Percentiles rank a stretch among this genome's conserved stretches.
phyloP scores from a whole-genome alignment of 2,113 vertebrate species.

The Amblyopsis rosae region DNA sequence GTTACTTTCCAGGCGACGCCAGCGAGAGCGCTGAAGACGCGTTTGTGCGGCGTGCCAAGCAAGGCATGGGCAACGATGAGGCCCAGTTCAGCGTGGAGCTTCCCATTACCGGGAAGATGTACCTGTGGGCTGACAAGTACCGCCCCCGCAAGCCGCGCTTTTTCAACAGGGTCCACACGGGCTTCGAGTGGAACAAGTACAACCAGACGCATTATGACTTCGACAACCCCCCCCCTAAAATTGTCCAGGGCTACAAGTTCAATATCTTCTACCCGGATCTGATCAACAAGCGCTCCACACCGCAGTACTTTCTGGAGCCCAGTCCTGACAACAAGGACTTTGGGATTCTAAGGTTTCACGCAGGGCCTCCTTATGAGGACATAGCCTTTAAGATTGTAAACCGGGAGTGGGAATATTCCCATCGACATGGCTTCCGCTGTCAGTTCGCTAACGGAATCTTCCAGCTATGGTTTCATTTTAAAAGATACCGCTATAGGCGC shows the following conservation, averaged over 20 bases:
- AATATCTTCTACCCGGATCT: slow-evolving; percentile 99
- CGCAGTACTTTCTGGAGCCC: slow-evolving; percentile 96
- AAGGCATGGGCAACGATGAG: slow-evolving; percentile 95
- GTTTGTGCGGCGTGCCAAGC: slow-evolving; percentile 89
- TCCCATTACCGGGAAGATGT: slow-evolving; percentile 91
- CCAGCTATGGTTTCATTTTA: slow-evolving; percentile 99
- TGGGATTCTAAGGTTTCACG: slow-evolving; percentile 92
- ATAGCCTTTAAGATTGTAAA: slow-evolving; percentile 97
- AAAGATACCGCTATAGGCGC: slow-evolving; percentile 93
- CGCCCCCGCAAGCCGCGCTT: slow-evolving; percentile 95
- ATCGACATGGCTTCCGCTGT: slow-evolving; percentile 96
- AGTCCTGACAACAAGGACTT: slow-evolving; percentile 95
- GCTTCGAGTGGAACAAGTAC: slow-evolving; percentile 99
- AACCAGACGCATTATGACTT: slow-evolving; percentile 99
- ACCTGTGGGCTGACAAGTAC: slow-evolving; percentile 98
- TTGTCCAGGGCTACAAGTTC: slow-evolving; percentile 98
- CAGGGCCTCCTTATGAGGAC: slow-evolving; percentile 94
- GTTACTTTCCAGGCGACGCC: slow-evolving; percentile 80
- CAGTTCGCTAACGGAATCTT: slow-evolving; percentile 98
- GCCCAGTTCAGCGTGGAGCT: slow-evolving; percentile 97
- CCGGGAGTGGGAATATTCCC: slow-evolving; percentile 97
- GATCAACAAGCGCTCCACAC: slow-evolving; percentile 93
- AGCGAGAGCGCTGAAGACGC: slow-evolving; percentile 91
- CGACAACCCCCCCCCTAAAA: slow-evolving; percentile 95
- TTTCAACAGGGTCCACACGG: slow-evolving; percentile 97